Evolutionary conservation across 2,113 vertebrate species (phyloP), one percentile per base, ranked within the genome.

Genomic region (Pterocles gutturalis): DNA sequence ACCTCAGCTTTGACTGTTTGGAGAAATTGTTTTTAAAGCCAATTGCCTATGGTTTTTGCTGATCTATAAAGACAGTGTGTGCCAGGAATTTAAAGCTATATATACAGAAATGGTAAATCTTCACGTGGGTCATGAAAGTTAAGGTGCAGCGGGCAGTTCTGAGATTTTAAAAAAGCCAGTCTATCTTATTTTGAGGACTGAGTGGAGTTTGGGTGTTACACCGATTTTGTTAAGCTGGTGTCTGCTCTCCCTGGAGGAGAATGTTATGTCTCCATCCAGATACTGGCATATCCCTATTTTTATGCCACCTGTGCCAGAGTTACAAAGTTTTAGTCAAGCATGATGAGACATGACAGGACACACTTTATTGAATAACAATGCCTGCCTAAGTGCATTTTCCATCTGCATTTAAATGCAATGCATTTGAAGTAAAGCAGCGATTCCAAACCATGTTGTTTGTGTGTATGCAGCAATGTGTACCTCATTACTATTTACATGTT

Each of bases 281-380:
- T 85, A 79, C 81, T 94, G 95, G 87, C 91, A 90, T 54, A 86
- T 91, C 84, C 55, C 61, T 89, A 49, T 95, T 92, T 97, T 93
- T 90, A 54, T 97, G 95, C 78, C 95, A 93, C 71, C 84, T 93
- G 49, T 96, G 89, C 92, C 92, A 89, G 75, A 72, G 84, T 62
- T 87, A 82, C 83, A 66, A 81, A 94, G 66, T 96, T 97, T 95
- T 94, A 94, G 93, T 94, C 87, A 94, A 96, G 93, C 89, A 72
- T 95, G 92, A 93, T 78, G 78, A 96, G 87, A 89, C 81, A 90
- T 91, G 96, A 93, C 91, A 93, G 94, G 79, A 61, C 87, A 82
- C 85, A 80, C 78, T 92, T 86, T 89, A 90, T 67, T 83, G 92
- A 92, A 93, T 89, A 89, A 96, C 94, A 95, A 96, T 91, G 58